Evolutionary conservation across 2,113 vertebrate genomes (phyloP), one percentile per base, ranked within the genome.

Genomic region (Columbina picui): DNA sequence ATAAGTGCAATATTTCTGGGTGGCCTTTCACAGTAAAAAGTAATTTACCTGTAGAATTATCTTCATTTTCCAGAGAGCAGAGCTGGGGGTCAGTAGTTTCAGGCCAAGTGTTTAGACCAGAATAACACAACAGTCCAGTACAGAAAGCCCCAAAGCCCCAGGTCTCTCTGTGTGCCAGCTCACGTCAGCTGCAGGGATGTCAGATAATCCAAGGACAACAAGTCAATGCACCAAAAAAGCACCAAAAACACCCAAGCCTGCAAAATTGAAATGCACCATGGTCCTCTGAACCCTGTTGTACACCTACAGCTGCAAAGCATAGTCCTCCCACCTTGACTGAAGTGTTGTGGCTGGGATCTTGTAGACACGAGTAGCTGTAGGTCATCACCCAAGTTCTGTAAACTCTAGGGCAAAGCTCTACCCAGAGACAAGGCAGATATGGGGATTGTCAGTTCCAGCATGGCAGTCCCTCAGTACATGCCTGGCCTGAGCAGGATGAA

Each of bases 261-360:
- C 55, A 68, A n/a, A 75, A 63, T 41, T 14, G 18, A 75, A 69
- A n/a, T 21, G 14, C 34, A 63, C 22, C 18, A 1, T 9, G 5
- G 39, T 49, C 30, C 30, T 69, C 30, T 43, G 64, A 49, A 32
- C 9, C 39, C 41, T 56, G 3, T 23, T 43, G 23, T 39, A 27
- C 2, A 0, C 25, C 39, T 55, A 49, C 1, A 0, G 41, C 41
- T 65, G 49, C 20, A 56, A 49, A 56, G 36, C 0, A 1, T 34
- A 64, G 52, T 80, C 21, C 14, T 73, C 12, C 29, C 29, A 30
- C n/a, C 13, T 25, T 14, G 67, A 45, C 45, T 30, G 23, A 11
- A 25, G 23, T 13, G 19, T 29, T 25, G 12, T 53, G 53, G 22
- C 32, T 52, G 38, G 12, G 32, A n/a, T 38, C 41, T n/a, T 14